A percentile compares a stretch with the other conserved stretches of the same genome.
These are phyloP conservation scores for Spheniscus humboldti DNA, from an alignment of 2,797 vertebrate genomes.

Conservation along the genomic window DNA sequence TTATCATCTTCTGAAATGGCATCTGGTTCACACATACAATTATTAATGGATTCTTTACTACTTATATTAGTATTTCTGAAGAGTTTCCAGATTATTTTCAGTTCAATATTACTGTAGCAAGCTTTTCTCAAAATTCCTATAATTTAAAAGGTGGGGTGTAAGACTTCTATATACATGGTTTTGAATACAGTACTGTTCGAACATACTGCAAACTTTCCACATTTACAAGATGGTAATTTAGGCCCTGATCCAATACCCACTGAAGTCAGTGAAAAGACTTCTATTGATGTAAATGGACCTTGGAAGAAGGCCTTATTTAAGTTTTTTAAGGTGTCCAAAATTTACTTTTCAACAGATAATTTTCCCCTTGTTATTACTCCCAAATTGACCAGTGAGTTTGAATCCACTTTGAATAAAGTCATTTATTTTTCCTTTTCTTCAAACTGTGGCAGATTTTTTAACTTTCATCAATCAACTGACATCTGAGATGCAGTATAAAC, in stretches of 20 bases:
- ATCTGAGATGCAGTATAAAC: not conserved
- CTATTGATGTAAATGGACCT: slow-evolving; percentile 30
- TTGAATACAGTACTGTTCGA: slow-evolving; percentile 51
- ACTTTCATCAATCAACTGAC: not conserved
- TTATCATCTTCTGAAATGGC: not conserved
- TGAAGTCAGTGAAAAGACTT: slow-evolving; percentile 56
- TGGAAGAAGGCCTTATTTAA: slow-evolving; percentile 48
- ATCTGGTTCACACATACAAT: slow-evolving; percentile 1
- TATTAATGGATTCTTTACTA: slow-evolving; percentile 33
- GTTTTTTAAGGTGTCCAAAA: slow-evolving; percentile 22
- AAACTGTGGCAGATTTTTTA: not conserved
- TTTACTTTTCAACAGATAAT: slow-evolving; percentile 57
- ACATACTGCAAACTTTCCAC: slow-evolving; percentile 43
- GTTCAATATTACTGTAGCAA: slow-evolving; percentile 22
- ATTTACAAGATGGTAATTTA: slow-evolving; percentile 63
- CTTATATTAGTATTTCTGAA: slow-evolving; percentile 3
- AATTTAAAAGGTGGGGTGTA: slow-evolving; percentile 45
- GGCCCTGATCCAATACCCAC: slow-evolving; percentile 54
- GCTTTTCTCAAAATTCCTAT: slow-evolving; percentile 60
- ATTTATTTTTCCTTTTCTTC: slow-evolving; percentile 45
- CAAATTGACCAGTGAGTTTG: not conserved
- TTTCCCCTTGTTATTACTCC: slow-evolving; percentile 39
- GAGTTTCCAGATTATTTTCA: slow-evolving; percentile 54
- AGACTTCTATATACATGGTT: not conserved
- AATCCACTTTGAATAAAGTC: slow-evolving; percentile 24